Base-by-base conservation (phyloP, 2,888 invertebrate species). In the Dolomedes plantarius region DNA sequence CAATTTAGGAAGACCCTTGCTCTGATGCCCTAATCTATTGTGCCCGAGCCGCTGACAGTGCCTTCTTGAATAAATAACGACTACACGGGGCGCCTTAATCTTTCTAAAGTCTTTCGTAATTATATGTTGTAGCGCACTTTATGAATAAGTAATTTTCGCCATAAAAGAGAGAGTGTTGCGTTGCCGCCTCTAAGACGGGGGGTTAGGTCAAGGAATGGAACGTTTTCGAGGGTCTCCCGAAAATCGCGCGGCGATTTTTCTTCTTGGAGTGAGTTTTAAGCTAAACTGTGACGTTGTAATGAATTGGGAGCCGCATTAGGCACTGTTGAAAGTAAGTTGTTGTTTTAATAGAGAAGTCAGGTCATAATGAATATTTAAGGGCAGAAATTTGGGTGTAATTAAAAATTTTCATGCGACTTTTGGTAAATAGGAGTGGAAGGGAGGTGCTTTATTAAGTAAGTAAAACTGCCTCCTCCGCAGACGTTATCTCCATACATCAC, bases 111-210 rank as follows among this genome's bases (percentile, higher is more conserved):
- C 83, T 29, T 65, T 62, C 68, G 83, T 85, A 85, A 85, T 85
- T 85, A 77, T 85, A 85, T 73, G 83, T 85, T 85, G 83, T 85
- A 73, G 83, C 77, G 77, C 72, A 85, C 73, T 77, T 85, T 85
- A 85, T 85, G 83, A 85, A 85, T 85, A 85, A 85, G 76, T 85
- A 85, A 85, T 85, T 85, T 72, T 56, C 67, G 16, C 75, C 69
- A 23, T 29, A 69, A 32, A 76, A 69, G 41, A 31, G 75, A 64
- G 62, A 72, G 77, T 65, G 72, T 72, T 77, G 77, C 56, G 6
- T 5, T 23, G 19, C 64, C 19, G 65, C 39, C 46, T 65, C 28
- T 72, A 36, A 46, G 29, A 62, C 23, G 23, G 29, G 32, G 72
- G 76, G 75, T 77, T 72, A 85, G 83, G 83, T 85, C 83, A 85